These are phyloP conservation scores for Oostethus manadensis DNA, from an alignment of 2,113 vertebrate genomes.

Conservation along the genomic window DNA sequence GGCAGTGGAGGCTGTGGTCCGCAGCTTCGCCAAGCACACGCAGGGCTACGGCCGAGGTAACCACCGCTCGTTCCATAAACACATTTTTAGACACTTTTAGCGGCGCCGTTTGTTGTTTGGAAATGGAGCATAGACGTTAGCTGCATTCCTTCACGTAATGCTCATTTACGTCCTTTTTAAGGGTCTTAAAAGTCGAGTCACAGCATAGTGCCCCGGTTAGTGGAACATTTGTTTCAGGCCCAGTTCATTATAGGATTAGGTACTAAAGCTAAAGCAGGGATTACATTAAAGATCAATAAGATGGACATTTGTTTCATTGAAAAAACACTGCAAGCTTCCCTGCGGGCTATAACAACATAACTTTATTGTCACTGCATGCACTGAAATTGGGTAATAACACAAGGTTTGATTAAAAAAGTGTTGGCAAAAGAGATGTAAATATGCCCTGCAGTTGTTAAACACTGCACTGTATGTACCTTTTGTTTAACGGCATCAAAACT, in stretches of 20 bases:
- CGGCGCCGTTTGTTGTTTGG: constrained; percentile 42
- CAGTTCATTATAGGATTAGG: constrained; percentile 23
- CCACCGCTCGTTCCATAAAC: neutral
- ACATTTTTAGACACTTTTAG: constrained; percentile 20
- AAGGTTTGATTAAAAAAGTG: too few species aligned
- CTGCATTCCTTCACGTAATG: constrained; percentile 4
- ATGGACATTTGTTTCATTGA: neutral
- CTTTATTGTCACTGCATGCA: too few species aligned
- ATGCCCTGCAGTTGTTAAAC: too few species aligned
- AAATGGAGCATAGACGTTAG: constrained; percentile 2
- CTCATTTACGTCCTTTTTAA: neutral
- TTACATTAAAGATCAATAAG: constrained; percentile 26
- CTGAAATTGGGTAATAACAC: too few species aligned
- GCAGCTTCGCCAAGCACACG: constrained; percentile 96
- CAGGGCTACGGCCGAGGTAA: constrained; percentile 94
- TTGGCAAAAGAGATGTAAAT: too few species aligned
- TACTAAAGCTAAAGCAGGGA: constrained; percentile 1
- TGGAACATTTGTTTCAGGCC: neutral
- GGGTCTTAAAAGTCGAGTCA: too few species aligned
- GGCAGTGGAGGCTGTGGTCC: constrained; percentile 92
- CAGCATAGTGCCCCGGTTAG: too few species aligned
- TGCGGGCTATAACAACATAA: too few species aligned
- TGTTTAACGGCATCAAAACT: too few species aligned
- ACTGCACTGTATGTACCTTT: too few species aligned
- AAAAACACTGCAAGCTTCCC: too few species aligned